Evolutionary conservation across 2,888 invertebrate species (phyloP).

Genomic region (Elgonia sp.): DNA sequence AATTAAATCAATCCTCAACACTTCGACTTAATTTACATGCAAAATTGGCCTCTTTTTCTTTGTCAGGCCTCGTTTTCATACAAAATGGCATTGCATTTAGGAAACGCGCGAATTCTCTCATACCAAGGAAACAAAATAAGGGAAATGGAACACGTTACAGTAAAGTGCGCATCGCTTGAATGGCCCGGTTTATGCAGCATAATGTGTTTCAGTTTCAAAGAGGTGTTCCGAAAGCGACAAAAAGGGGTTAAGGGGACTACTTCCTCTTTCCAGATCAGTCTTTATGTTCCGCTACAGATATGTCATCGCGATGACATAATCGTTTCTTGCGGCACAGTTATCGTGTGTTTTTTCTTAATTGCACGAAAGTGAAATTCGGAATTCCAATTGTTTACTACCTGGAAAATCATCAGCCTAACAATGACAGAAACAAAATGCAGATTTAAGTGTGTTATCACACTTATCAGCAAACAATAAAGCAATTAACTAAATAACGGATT

Average conservation of each 20-base stretch:
- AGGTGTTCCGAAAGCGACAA: conserved; percentile 58
- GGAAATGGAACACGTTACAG: conserved; percentile 82
- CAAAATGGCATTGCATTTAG: conserved; percentile 63
- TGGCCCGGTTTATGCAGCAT: conserved; percentile 55
- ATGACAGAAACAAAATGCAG: conserved; percentile 3
- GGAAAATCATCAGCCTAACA: conserved; percentile 20
- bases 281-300: conserved; percentile 46
- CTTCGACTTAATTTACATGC: too few species aligned
- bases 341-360: conserved; percentile 36
- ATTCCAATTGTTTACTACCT: conserved; percentile 19
- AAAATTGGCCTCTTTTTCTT: conserved; percentile 20
- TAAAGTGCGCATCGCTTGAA: conserved; percentile 69
- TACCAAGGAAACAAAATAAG: conserved; percentile 71
- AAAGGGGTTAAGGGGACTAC: conserved; percentile 62
- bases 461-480: conserved; percentile 20
- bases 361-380: conserved; percentile 47
- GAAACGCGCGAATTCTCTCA: conserved; percentile 48
- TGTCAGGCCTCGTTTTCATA: conserved; percentile 46
- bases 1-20: too few species aligned
- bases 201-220: conserved; percentile 60
- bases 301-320: conserved; percentile 63
- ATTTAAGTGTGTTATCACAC: conserved; percentile 20
- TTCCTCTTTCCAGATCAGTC: conserved; percentile 43
- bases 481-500: conserved; percentile 1
- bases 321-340: conserved; percentile 34